Percentiles rank a stretch among this genome's conserved stretches.
These are phyloP conservation scores for Poecilia wingei DNA, from an alignment of 2,797 vertebrate genomes.

Conservation along the genomic window DNA sequence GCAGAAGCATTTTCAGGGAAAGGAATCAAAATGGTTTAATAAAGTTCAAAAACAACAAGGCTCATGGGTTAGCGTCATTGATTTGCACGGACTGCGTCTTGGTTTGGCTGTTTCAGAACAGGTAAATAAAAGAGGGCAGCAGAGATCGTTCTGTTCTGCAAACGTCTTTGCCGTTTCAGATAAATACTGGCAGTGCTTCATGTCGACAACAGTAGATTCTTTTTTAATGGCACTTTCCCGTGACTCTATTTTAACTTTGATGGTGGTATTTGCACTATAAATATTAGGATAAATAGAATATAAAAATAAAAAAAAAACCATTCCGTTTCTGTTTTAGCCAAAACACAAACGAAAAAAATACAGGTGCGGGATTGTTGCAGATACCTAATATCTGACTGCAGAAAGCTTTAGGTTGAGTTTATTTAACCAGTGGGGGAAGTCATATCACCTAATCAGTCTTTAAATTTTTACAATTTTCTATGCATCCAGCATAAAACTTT, in stretches of 20 bases:
- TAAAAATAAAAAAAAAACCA: not conserved
- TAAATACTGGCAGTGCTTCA: not conserved
- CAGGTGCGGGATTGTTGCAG: not conserved
- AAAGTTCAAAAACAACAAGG: not conserved
- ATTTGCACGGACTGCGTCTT: not conserved
- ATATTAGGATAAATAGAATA: not conserved
- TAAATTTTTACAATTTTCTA: too few relatives aligned
- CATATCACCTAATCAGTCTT: not conserved
- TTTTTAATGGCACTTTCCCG: not conserved
- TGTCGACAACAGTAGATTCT: not conserved
- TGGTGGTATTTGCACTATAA: not conserved
- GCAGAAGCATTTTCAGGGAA: not conserved
- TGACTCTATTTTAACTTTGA: not conserved
- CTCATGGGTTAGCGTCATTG: not conserved
- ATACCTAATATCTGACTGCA: not conserved
- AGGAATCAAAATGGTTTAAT: not conserved
- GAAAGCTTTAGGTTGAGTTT: not conserved
- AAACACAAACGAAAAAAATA: not conserved
- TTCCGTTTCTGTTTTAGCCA: not conserved
- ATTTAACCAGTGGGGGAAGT: not conserved
- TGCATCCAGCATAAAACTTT: not conserved
- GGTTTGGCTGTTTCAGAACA: not conserved
- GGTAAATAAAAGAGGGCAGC: not conserved
- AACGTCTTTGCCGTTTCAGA: not conserved
- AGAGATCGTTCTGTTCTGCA: not conserved